Evolutionary conservation across 2,113 vertebrate species (phyloP).

Genomic region (Pseudonaja textilis): DNA sequence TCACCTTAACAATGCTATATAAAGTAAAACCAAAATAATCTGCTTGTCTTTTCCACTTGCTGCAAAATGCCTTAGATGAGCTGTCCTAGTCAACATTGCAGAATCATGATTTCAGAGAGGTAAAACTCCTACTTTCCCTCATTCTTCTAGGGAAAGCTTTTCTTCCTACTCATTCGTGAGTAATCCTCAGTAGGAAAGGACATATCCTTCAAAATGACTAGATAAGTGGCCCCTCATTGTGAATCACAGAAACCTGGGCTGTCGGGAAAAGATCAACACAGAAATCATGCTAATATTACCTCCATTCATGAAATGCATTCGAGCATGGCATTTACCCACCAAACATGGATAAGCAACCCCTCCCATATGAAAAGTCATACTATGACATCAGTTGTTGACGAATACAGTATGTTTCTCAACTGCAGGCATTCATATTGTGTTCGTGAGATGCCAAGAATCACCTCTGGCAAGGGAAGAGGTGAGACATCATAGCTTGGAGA

Average conservation of each 20-base stretch:
- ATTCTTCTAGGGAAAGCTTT: conserved; percentile 54
- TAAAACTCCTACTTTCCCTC: conserved; percentile 55
- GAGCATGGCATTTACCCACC: neutral
- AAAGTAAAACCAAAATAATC: conserved; percentile 43
- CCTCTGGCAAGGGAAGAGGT: neutral
- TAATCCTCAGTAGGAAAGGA: conserved; percentile 47
- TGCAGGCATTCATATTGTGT: neutral
- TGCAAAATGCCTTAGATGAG: conserved; percentile 61
- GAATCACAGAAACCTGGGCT: conserved; percentile 59
- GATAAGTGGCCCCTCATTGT: conserved; percentile 50
- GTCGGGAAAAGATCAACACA: conserved; percentile 31
- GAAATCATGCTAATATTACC: conserved; percentile 8
- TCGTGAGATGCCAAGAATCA: neutral
- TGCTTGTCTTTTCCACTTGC: conserved; percentile 62
- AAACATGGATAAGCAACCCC: neutral
- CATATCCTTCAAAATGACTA: conserved; percentile 62
- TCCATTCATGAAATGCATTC: neutral
- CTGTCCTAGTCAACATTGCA: conserved; percentile 69
- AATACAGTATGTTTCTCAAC: neutral
- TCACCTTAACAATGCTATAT: conserved; percentile 31
- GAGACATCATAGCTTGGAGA: neutral
- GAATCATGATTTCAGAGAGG: conserved; percentile 49
- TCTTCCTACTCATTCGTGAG: conserved; percentile 71
- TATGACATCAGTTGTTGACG: neutral
- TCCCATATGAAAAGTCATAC: neutral